These are phyloP conservation scores for Drosophila testacea DNA, from an alignment of 2,888 invertebrate genomes.

Conservation along the genomic window DNA sequence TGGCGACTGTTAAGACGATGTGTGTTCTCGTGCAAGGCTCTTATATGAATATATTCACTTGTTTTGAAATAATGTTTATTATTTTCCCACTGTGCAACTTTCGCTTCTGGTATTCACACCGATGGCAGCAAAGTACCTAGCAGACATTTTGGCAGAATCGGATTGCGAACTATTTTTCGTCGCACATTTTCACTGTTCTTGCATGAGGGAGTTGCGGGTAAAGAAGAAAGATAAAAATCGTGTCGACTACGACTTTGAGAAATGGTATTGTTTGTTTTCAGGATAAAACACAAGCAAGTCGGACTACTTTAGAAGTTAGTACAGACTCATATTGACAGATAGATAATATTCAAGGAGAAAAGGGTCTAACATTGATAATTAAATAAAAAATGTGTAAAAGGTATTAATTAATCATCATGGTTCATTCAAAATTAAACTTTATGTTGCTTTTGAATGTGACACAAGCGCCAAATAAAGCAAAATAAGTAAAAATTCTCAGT, in stretches of 20 bases:
- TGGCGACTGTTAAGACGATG: no score
- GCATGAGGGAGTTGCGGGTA: not conserved
- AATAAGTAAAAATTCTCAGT: not conserved
- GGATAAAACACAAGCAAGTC: not conserved
- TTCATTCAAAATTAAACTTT: not conserved
- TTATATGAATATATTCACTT: no score
- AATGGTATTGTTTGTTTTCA: not conserved
- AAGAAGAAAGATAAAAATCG: not conserved
- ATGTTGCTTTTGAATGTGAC: slow-evolving; percentile 2
- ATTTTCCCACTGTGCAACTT: slow-evolving; percentile 6
- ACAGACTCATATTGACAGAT: not conserved
- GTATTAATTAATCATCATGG: not conserved
- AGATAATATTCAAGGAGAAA: no score
- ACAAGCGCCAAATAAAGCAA: not conserved
- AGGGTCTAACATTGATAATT: not conserved
- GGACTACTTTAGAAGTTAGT: not conserved
- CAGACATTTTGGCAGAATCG: slow-evolving; percentile 62
- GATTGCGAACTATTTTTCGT: slow-evolving; percentile 22
- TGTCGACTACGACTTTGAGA: not conserved
- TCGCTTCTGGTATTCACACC: slow-evolving; percentile 38
- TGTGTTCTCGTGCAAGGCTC: no score
- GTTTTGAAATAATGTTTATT: not conserved
- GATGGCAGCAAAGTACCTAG: slow-evolving; percentile 31
- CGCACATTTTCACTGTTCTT: slow-evolving; percentile 5
- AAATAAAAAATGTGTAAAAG: not conserved